Conservation (phyloP, 2,797 vertebrate species). For the Anguilla obscura region DNA sequence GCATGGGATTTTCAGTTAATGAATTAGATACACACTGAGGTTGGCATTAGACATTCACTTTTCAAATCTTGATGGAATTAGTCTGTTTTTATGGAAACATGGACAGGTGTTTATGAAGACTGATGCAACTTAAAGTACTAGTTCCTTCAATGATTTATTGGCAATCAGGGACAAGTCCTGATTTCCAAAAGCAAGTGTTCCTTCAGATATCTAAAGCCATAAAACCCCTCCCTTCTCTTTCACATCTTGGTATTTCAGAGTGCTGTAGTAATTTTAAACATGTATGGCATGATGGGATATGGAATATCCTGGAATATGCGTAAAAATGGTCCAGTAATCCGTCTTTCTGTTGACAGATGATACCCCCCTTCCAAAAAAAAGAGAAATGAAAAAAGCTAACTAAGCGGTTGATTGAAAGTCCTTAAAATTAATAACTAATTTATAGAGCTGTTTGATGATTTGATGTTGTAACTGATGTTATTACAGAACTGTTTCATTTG, state of each 20-base stretch:
- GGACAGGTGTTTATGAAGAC: background rate
- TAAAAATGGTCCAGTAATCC: background rate
- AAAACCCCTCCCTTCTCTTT: background rate
- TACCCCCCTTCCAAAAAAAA: background rate
- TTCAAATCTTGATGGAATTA: background rate
- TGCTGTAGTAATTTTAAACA: background rate
- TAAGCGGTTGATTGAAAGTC: background rate
- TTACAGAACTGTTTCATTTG: background rate
- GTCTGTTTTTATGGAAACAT: background rate
- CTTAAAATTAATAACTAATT: conserved; percentile 16
- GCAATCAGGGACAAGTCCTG: background rate
- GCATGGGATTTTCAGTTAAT: background rate
- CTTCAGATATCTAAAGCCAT: background rate
- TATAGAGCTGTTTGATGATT: background rate
- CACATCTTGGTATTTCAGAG: background rate
- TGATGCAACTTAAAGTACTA: background rate
- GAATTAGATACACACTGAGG: background rate
- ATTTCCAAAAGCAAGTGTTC: background rate
- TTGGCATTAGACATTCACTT: background rate
- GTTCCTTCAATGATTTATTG: background rate
- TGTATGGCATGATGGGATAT: background rate
- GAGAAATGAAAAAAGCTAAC: background rate
- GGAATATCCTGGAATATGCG: background rate
- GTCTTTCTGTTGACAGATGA: background rate
- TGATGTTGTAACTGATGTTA: background rate